Conservation (phyloP, 64 coral and sea anemone species). For the Dendronephthya gigantea region DNA sequence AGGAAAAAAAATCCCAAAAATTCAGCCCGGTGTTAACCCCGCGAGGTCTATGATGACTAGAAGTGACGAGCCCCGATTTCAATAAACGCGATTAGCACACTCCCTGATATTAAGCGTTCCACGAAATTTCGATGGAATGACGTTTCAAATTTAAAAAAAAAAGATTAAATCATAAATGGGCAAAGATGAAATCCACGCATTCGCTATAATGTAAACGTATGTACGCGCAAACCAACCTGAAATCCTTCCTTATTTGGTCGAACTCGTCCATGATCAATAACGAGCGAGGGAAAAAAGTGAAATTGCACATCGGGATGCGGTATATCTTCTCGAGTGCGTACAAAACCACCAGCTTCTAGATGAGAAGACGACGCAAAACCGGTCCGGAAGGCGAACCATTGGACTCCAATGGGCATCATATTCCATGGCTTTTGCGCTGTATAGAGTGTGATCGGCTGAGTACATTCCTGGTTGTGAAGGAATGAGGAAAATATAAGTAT, state of each 20-base stretch:
- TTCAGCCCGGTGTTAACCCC: no score
- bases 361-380: conserved; percentile 55
- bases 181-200: no score
- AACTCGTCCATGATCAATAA: conserved; percentile 66
- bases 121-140: no score
- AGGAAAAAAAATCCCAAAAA: no score
- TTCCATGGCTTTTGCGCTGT: conserved; percentile 76
- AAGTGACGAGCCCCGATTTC: no score
- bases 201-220: background rate
- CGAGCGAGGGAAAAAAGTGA: conserved; percentile 63
- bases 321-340: conserved; percentile 37
- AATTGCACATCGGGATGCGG: conserved; percentile 56
- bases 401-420: conserved; percentile 75
- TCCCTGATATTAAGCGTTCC: no score
- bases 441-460: conserved; percentile 69
- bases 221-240: conserved; percentile 32
- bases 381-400: conserved; percentile 53
- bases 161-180: no score
- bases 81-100: no score
- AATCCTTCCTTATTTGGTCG: conserved; percentile 59
- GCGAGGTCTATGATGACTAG: no score
- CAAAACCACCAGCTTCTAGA: conserved; percentile 65
- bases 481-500: no score
- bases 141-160: no score
- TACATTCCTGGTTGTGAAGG: conserved; percentile 51